Evolutionary conservation across 2,113 vertebrate genomes (phyloP), one percentile per base, ranked within the genome.

Genomic region (Notothenia rossii): DNA sequence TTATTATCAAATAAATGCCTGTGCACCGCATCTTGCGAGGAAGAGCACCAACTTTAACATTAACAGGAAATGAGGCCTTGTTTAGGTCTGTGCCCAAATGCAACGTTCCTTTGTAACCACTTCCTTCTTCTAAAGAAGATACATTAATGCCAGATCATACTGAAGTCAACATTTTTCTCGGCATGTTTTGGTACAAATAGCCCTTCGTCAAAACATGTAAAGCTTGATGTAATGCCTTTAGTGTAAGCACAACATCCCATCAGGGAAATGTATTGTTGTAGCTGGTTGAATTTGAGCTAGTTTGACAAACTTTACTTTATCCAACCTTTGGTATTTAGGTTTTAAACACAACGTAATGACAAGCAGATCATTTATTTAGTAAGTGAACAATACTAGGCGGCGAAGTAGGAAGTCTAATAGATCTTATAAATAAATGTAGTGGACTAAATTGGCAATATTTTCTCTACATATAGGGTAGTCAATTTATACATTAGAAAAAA

Each of bases 41-140:
- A 86, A 77, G 33, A 20, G 12, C 1, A 2, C 3, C 12, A 9
- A 1, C 4, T 1, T 15, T n/a, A 5, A 50, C 36, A 9, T 2
- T 45, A 89, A 82, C 88, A 91, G 86, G 92, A 93, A 91, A 73
- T 51, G 46, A 82, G 40, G 6, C 9, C 4, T 49, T 17, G 10
- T 1, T 53, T 55, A 9, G 5, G 29, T 13, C 2, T 65, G 18
- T 3, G 36, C 61, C 25, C 25, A 43, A 43, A 64, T 61, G 3
- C 15, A 43, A 2, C 14, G 33, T 40, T 56, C 10, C n/a, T n/a
- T 25, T 63, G 8, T 64, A 14, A 72, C 66, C 33, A 74, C 75
- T 88, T 89, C 83, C 72, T 60, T 89, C 83, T 70, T 60, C 56
- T 73, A 78, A 1, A 50, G 10, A 7, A 60, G 2, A 58, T 3